phyloP scores from a whole-genome alignment of 2,888 invertebrate species.

The Drosophila testacea region DNA sequence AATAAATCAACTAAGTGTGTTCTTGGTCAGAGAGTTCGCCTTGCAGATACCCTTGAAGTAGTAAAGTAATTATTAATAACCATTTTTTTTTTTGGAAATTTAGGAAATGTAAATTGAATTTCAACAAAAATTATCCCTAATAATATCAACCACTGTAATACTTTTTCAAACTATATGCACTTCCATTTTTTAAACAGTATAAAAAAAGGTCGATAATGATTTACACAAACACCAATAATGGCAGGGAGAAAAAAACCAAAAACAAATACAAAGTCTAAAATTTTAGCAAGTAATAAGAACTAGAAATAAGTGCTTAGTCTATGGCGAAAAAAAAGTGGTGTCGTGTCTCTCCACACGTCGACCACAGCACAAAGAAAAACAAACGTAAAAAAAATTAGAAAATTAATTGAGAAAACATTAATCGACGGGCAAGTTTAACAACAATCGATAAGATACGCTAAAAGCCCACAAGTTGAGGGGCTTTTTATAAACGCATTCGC shows the following conservation, averaged over 20 bases:
- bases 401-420: conserved; percentile 50
- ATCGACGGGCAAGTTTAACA: conserved; percentile 33
- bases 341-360: conserved; percentile 68
- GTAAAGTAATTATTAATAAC: background rate
- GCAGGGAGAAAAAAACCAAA: conserved; percentile 20
- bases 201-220: conserved; percentile 43
- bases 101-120: background rate
- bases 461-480: conserved; percentile 5
- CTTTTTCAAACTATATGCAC: too few species aligned
- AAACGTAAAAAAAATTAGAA: conserved; percentile 17
- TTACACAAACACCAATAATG: conserved; percentile 56
- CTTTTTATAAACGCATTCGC: conserved; percentile 28
- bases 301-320: conserved; percentile 4
- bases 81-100: background rate
- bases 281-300: conserved; percentile 20
- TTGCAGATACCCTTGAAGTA: background rate
- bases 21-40: background rate
- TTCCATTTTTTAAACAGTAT: background rate
- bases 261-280: conserved; percentile 50
- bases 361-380: conserved; percentile 52
- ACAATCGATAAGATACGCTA: conserved; percentile 63
- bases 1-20: background rate
- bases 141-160: too few species aligned
- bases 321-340: background rate
- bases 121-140: too few species aligned